These are phyloP conservation scores for Trissoscelio sp. DNA, from an alignment of 2,888 invertebrate genomes.

Conservation along the genomic window DNA sequence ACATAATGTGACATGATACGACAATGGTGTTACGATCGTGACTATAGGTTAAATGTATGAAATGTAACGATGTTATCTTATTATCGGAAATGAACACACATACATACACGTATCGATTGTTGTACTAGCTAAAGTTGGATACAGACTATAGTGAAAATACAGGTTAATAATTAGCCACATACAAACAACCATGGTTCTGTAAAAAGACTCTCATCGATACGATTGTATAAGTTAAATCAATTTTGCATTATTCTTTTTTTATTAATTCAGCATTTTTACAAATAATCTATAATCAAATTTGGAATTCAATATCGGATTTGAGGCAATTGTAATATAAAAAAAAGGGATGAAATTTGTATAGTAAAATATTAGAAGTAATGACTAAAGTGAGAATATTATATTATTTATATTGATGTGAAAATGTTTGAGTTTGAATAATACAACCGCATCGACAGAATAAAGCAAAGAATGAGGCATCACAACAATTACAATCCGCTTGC, in stretches of 20 bases:
- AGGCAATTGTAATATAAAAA: too few species aligned
- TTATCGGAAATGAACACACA: slow-evolving; percentile 68
- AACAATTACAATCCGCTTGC: slow-evolving; percentile 50
- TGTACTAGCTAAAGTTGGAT: slow-evolving; percentile 58
- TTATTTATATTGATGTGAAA: too few species aligned
- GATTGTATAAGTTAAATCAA: slow-evolving; percentile 34
- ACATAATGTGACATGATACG: slow-evolving; percentile 27
- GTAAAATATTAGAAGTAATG: too few species aligned
- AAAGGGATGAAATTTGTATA: too few species aligned
- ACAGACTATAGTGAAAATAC: slow-evolving; percentile 56
- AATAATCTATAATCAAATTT: too few species aligned
- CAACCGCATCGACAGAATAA: slow-evolving; percentile 45
- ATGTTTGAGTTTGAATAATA: slow-evolving; percentile 3
- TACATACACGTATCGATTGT: slow-evolving; percentile 62
- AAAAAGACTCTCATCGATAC: slow-evolving; percentile 49
- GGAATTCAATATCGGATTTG: too few species aligned
- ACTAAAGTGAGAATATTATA: too few species aligned
- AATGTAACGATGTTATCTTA: slow-evolving; percentile 61
- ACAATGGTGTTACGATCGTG: slow-evolving; percentile 44
- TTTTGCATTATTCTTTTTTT: too few species aligned
- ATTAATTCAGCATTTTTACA: too few species aligned
- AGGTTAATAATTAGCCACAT: slow-evolving; percentile 61
- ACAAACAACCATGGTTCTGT: slow-evolving; percentile 61
- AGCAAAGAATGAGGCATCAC: slow-evolving; percentile 43
- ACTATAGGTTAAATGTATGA: slow-evolving; percentile 52